A percentile compares a stretch with the other conserved stretches of the same genome.
phyloP scores from a whole-genome alignment of 2,113 vertebrate species.

The Mormyrus lacerda region DNA sequence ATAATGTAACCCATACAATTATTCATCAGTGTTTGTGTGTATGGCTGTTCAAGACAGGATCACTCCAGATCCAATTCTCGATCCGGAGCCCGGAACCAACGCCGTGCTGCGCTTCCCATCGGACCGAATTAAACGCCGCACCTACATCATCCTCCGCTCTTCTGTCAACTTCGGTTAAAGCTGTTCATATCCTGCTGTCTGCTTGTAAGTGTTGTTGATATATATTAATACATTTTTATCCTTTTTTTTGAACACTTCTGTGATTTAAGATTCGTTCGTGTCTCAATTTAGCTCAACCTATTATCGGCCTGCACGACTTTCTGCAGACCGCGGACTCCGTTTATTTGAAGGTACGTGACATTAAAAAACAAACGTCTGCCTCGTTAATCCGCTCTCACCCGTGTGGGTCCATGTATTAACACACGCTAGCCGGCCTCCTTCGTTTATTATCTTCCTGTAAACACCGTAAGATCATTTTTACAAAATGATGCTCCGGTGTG shows the following conservation, averaged over 20 bases:
- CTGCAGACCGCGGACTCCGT: background rate
- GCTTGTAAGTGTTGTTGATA: background rate
- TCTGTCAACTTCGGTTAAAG: background rate
- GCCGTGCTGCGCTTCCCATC: background rate
- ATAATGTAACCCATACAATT: background rate
- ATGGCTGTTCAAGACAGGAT: background rate
- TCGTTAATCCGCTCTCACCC: background rate
- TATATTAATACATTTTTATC: background rate
- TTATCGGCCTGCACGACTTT: background rate
- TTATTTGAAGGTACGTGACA: background rate
- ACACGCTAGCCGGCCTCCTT: background rate
- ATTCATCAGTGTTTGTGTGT: background rate
- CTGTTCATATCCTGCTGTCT: background rate
- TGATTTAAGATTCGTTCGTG: background rate
- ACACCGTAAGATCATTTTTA: background rate
- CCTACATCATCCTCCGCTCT: background rate
- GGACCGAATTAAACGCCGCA: background rate
- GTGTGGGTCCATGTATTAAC: background rate
- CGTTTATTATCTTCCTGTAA: background rate
- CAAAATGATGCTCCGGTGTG: background rate
- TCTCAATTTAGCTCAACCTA: background rate
- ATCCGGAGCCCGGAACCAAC: conserved; percentile 11
- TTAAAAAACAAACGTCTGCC: background rate
- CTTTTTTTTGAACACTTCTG: background rate
- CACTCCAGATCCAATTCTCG: background rate